A percentile compares a stretch with the other conserved stretches of the same genome.
Conservation (phyloP, 92 coral and sea anemone genomes). For the Actinostola sp. region DNA sequence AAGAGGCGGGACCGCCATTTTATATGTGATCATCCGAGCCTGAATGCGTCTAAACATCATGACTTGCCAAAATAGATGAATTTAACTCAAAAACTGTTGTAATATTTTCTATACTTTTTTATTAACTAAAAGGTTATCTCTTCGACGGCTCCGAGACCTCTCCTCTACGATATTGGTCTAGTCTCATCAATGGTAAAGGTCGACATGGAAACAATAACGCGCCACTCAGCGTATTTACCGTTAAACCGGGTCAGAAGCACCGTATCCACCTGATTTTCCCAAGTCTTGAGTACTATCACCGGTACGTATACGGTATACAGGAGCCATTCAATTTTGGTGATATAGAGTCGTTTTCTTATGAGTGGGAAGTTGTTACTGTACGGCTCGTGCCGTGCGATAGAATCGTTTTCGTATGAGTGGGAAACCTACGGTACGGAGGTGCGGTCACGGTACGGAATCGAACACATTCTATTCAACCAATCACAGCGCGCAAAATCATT, state of each 20-base stretch:
- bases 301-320: constrained; percentile 12
- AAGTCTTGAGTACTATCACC: constrained; percentile 35
- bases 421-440: too few relatives aligned
- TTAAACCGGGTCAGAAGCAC: constrained; percentile 41
- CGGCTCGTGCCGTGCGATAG: too few relatives aligned
- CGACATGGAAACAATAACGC: constrained; percentile 51
- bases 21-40: too few relatives aligned
- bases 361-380: too few relatives aligned
- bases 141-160: constrained; percentile 48
- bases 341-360: not conserved
- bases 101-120: not conserved
- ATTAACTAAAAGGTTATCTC: constrained; percentile 3
- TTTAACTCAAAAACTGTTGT: too few relatives aligned
- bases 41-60: too few relatives aligned
- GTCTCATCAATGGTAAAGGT: constrained; percentile 54
- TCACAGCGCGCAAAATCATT: too few relatives aligned
- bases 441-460: too few relatives aligned
- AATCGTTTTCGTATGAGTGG: too few relatives aligned
- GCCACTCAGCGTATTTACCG: constrained; percentile 43
- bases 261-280: constrained; percentile 55
- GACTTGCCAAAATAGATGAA: too few relatives aligned
- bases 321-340: not conserved
- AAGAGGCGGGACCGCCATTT: too few relatives aligned
- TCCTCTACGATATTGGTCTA: constrained; percentile 41
- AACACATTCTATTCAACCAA: too few relatives aligned